Evolutionary conservation across 2,113 vertebrate genomes (phyloP), one percentile per base, ranked within the genome.

Genomic region (Hippocampus mohnikei): DNA sequence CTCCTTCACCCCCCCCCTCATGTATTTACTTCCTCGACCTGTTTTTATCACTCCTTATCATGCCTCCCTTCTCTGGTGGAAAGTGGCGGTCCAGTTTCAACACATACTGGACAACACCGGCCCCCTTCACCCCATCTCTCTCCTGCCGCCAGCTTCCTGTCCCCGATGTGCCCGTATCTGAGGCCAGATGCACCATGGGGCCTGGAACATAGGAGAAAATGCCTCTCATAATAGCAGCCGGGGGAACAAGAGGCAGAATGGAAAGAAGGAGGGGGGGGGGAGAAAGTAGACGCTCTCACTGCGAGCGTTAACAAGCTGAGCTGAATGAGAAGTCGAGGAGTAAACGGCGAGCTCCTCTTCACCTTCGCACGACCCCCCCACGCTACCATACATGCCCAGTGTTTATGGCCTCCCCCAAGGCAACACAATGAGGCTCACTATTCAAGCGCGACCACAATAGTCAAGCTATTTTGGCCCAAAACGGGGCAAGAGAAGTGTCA

Each of bases 141-240:
- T 86, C 21, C 82, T 83, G 84, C 81, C 65, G 66, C 76, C 37
- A 58, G 83, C 79, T 88, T 90, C 83, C 87, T 90, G 86, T 89
- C 85, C 83, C 83, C 5, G 81, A 82, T 77, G 74, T 91, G 81
- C 75, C 83, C 82, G 81, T 91, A 91, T 93, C 89, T 87, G 84
- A 88, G 88, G 84, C 91, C 91, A 93, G 90, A 91, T 93, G 90
- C 90, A 87, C 88, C 88, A 87, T 88, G 85, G 86, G 85, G 85
- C 79, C 84, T 89, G 88, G 90, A 91, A 92, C 92, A 92, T 91
- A 93, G 89, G 91, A 90, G 81, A 90, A 87, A 90, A 89, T 91
- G 89, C 89, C 91, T 86, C 86, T 88, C 87, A 91, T 91, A 91
- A 91, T 91, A 91, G 87, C 85, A 89, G 84, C 83, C 85, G 79